These are phyloP conservation scores for Girardinus metallicus DNA, from an alignment of 2,797 vertebrate genomes.

Conservation along the genomic window DNA sequence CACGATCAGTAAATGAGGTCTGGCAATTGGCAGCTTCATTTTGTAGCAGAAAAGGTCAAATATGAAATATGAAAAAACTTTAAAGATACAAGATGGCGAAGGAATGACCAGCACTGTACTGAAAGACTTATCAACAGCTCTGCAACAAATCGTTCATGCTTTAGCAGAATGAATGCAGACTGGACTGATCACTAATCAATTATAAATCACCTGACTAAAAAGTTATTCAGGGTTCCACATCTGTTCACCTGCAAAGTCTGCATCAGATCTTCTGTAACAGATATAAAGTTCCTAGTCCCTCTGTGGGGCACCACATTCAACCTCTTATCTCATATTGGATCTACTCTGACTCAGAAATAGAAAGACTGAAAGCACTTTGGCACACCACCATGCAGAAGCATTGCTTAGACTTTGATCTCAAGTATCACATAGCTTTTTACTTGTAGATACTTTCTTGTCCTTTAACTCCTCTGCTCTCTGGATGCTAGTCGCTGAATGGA, in stretches of 20 bases:
- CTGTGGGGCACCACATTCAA: background rate
- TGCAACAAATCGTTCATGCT: background rate
- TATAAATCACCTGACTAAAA: background rate
- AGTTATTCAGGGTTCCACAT: background rate
- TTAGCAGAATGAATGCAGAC: background rate
- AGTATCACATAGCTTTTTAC: constrained; percentile 4
- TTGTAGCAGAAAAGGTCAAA: background rate
- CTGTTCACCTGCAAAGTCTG: background rate
- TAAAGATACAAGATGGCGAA: background rate
- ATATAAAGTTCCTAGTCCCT: background rate
- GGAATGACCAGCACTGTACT: background rate
- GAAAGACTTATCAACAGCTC: background rate
- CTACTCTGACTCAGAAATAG: background rate
- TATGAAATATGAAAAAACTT: background rate
- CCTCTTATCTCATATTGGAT: background rate
- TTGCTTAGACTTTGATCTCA: background rate
- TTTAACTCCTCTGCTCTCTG: constrained; percentile 13
- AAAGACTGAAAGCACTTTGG: background rate
- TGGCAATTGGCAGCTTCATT: background rate
- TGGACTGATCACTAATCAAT: background rate
- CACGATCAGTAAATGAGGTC: background rate
- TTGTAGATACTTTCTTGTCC: constrained; percentile 42
- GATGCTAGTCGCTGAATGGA: constrained; percentile 66
- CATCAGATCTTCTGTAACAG: background rate
- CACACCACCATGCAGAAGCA: background rate